These are phyloP conservation scores for Idaea straminata DNA, from an alignment of 2,888 invertebrate species.

Conservation along the genomic window DNA sequence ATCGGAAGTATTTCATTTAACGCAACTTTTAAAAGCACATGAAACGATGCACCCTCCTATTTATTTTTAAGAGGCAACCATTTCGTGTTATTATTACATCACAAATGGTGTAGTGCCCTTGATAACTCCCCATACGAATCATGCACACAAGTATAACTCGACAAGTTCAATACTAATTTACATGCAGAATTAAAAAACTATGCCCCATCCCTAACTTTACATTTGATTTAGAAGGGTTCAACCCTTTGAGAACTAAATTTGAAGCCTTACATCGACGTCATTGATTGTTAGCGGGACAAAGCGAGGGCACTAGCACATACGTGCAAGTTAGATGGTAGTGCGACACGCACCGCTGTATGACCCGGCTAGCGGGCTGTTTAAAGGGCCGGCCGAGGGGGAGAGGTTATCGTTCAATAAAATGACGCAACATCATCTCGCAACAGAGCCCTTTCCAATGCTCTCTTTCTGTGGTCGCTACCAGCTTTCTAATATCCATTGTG, in stretches of 20 bases:
- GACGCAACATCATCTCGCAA: conserved; percentile 72
- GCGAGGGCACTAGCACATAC: conserved; percentile 60
- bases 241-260: conserved; percentile 70
- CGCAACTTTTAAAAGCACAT: conserved; percentile 15
- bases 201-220: conserved; percentile 68
- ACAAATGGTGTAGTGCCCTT: conserved; percentile 70
- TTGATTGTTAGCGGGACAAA: conserved; percentile 56
- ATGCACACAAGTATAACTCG: conserved; percentile 74
- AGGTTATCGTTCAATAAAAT: conserved; percentile 53
- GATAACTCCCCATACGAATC: conserved; percentile 71
- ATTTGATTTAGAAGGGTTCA: conserved; percentile 65
- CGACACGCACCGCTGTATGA: conserved; percentile 46
- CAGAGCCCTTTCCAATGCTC: conserved; percentile 68
- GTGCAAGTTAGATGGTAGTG: conserved; percentile 33
- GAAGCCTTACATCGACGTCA: conserved; percentile 55
- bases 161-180: conserved; percentile 78
- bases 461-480: conserved; percentile 73
- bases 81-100: conserved; percentile 73
- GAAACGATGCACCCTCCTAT: conserved; percentile 42
- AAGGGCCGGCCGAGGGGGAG: conserved; percentile 36
- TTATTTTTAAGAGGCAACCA: conserved; percentile 50
- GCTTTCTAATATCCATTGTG: conserved; percentile 78
- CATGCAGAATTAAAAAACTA: conserved; percentile 71
- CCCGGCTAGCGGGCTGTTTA: conserved; percentile 31
- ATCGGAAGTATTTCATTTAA: background rate